Percentiles rank a stretch among this genome's conserved stretches.
phyloP scores from a whole-genome alignment of 2,888 invertebrate genomes.

The Drosophila prolongata region DNA sequence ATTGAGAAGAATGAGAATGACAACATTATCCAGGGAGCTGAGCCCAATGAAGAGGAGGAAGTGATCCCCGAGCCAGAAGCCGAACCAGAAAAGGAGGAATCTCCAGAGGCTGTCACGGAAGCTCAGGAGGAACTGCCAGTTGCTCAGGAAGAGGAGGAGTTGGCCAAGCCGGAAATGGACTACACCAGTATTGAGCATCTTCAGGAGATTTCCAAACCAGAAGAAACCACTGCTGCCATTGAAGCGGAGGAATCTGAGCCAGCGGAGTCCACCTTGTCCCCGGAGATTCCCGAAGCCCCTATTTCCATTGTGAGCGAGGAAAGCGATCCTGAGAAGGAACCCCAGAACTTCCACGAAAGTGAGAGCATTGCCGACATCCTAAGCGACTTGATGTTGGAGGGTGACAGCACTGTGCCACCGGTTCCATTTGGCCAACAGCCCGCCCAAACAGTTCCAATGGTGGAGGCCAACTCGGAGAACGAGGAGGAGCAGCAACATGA shows the following conservation, averaged over 20 bases:
- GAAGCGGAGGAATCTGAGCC: slow-evolving; percentile 29
- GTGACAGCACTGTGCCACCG: slow-evolving; percentile 72
- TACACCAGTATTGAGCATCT: slow-evolving; percentile 54
- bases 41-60: slow-evolving; percentile 52
- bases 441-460: slow-evolving; percentile 49
- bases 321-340: slow-evolving; percentile 30
- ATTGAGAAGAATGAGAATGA: slow-evolving; percentile 64
- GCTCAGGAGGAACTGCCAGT: neutral
- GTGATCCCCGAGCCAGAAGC: slow-evolving; percentile 7
- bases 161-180: slow-evolving; percentile 38
- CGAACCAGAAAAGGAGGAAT: slow-evolving; percentile 5
- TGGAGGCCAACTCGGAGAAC: slow-evolving; percentile 30
- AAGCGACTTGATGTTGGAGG: slow-evolving; percentile 80
- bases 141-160: slow-evolving; percentile 12
- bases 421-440: slow-evolving; percentile 63
- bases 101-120: neutral
- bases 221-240: slow-evolving; percentile 2
- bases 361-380: slow-evolving; percentile 82
- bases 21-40: slow-evolving; percentile 72
- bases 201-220: slow-evolving; percentile 25
- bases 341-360: slow-evolving; percentile 74
- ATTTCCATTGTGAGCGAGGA: slow-evolving; percentile 59
- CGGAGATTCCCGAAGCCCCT: slow-evolving; percentile 50
- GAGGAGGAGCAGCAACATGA: slow-evolving; percentile 32
- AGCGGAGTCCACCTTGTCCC: slow-evolving; percentile 33